Evolutionary conservation across 2,113 vertebrate genomes (phyloP).

Genomic region (Isurus oxyrinchus): DNA sequence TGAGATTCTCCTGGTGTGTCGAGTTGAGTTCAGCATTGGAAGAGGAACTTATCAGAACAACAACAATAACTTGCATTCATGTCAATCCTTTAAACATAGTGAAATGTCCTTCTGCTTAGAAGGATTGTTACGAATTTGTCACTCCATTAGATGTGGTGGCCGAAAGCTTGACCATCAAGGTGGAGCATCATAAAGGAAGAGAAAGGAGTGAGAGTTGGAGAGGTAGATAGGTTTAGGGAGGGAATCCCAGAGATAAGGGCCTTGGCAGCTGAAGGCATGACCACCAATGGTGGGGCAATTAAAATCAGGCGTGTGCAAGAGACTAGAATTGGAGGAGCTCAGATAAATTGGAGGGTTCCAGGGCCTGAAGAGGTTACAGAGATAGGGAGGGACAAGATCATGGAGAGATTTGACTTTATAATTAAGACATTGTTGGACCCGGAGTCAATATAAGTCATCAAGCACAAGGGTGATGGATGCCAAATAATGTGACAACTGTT

Average conservation of each 20-base stretch:
- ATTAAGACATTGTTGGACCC: not conserved
- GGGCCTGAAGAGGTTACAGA: not conserved
- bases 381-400: not conserved
- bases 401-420: not conserved
- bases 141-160: no score
- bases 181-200: no score
- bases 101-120: not conserved
- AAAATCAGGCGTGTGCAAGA: not conserved
- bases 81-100: not conserved
- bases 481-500: no score
- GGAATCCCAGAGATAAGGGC: not conserved
- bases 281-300: not conserved
- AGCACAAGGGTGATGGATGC: not conserved
- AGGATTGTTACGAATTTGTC: not conserved
- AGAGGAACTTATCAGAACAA: not conserved
- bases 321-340: not conserved
- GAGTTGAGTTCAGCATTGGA: not conserved
- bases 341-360: not conserved
- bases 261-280: not conserved
- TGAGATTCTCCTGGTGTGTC: not conserved
- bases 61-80: not conserved
- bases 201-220: not conserved
- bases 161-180: no score
- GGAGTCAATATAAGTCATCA: not conserved
- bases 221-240: not conserved